Evolutionary conservation across 2,797 vertebrate genomes (phyloP), one percentile per base, ranked within the genome.

Genomic region (Tarsius wallacei): DNA sequence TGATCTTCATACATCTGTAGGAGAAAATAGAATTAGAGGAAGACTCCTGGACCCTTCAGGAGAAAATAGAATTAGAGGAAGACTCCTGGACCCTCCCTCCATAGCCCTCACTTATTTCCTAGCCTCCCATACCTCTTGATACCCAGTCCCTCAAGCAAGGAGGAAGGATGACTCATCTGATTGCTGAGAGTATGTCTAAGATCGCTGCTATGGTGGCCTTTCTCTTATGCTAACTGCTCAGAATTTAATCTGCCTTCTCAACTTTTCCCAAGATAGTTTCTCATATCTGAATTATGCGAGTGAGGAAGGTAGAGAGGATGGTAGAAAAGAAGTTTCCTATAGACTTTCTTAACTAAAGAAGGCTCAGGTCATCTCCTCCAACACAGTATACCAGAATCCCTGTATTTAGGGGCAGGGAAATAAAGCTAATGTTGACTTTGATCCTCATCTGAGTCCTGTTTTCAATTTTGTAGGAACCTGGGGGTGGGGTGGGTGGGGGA

Each of bases 271-370:
- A 77, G 26, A 55, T 53, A 19, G 24, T 63, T 73, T 8, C 33
- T 81, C 71, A 36, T 51, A 31, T 87, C 49, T 94, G 53, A 33
- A 84, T 77, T 68, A 77, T 59, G 31, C 5, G 11, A 19, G 24
- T 87, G 33, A 22, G 24, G 3, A 7, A 78, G 13, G 7, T 13
- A 24, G 31, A 28, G 19, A 87, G 2, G 12, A 22, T 76, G 66
- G 16, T 76, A 71, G 47, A 84, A 89, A 87, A 12, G 36, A 87
- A 61, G 15, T 88, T 83, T 91, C 53, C 64, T 71, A 36, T 31
- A 64, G 71, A 84, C 19, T 94, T 94, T 92, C 78, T 96, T 66
- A 91, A 90, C 47, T 57, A 95, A 84, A 94, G 78, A 91, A 96
- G 42, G 19, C 49, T 96, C 92, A 70, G 90, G 19, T 82, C 90